Evolutionary conservation across 1,140 invertebrate species (phyloP), one percentile per base, ranked within the genome.

Genomic region (Hypsibius dujardini): DNA sequence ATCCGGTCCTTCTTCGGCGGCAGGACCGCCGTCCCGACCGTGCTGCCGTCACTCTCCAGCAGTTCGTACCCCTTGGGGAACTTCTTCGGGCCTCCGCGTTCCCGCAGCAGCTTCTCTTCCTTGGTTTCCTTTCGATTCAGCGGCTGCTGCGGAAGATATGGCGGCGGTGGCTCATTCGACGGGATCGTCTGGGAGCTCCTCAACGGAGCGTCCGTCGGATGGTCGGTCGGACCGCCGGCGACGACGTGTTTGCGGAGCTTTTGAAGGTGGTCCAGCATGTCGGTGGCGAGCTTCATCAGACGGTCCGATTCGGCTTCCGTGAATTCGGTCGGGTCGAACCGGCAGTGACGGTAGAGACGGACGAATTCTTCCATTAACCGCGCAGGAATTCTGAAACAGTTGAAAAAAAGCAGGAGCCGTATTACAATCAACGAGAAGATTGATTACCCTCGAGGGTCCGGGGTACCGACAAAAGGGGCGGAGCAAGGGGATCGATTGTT

Each of bases 31-130:
- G 62, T 15, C 45, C 62, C 62, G 7, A 42, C 62, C 62, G 42
- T 67, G 42, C 62, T 67, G 3, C 62, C 62, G 45, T 67, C 62
- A 42, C 62, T 67, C 7, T 67, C 62, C 62, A 67, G 42, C 62
- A 45, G 62, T 0, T 67, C 62, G 42, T 67, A 67, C 12, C 62
- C 62, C 45, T 67, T 67, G 12, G 42, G 62, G 42, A 67, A 67
- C 42, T 67, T 67, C 62, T 67, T 67, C 12, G 12, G 3, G 3
- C 12, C 62, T 12, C 12, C 12, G 3, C 45, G 12, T 3, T 67
- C 62, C 42, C 45, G 12, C 50, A 28, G 28, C 50, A 56, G 0
- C 7, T n/a, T 7, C n/a, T 7, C 7, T 56, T 56, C 50, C 50
- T 56, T 56, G 7, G 50, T 12, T n/a, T 56, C 50, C n/a, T 12